phyloP scores from a whole-genome alignment of 2,113 vertebrate genomes.

The Atrichornis clamosus region DNA sequence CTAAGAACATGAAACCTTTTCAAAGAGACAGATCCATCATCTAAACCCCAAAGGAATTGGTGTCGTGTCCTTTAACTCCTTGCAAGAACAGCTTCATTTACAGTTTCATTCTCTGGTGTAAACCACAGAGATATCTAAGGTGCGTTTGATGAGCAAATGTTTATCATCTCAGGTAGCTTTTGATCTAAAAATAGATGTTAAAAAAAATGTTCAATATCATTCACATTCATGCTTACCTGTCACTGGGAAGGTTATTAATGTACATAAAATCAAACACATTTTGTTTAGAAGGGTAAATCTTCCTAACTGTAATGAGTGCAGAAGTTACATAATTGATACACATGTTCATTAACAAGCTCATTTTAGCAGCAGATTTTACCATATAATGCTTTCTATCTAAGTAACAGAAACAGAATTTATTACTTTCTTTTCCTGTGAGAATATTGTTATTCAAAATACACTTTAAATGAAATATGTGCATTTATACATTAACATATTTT shows the following conservation, averaged over 20 bases:
- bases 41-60: not conserved
- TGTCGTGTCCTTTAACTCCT: not conserved
- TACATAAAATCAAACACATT: not conserved
- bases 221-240: not conserved
- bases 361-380: not conserved
- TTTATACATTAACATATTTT: not conserved
- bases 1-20: not conserved
- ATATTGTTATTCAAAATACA: not conserved
- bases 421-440: not conserved
- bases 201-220: not conserved
- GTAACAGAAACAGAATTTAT: not conserved
- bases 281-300: slow-evolving; percentile 1
- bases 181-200: not conserved
- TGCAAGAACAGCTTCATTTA: not conserved
- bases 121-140: not conserved
- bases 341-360: not conserved
- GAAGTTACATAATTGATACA: not conserved
- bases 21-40: not conserved
- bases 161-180: not conserved
- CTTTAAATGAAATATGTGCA: not conserved
- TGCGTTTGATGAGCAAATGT: not conserved
- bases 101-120: not conserved
- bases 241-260: not conserved
- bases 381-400: not conserved
- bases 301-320: not conserved